Evolutionary conservation across 2,888 invertebrate genomes (phyloP), one percentile per base, ranked within the genome.

Genomic region (Sinotaia quadrata): DNA sequence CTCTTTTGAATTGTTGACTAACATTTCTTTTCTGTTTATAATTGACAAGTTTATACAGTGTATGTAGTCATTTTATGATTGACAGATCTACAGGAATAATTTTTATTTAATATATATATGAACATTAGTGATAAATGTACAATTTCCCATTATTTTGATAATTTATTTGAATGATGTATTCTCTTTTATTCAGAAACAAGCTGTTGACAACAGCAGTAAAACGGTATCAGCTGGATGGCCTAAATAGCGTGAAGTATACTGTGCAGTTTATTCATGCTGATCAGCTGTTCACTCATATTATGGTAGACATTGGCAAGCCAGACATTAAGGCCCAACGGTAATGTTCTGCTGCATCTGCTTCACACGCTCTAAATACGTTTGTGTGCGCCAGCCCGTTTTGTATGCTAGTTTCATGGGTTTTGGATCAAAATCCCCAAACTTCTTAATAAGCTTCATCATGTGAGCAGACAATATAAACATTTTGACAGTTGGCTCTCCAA

Each of bases 161-260:
- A 33, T 34, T 29, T 33, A 2, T 2, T 61, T 47, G n/a, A 21
- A 21, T 60, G 49, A 18, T 51, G 61, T 56, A 27, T n/a, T n/a
- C n/a, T n/a, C n/a, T n/a, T n/a, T n/a, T 74, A 90, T 90, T 8
- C 90, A 96, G 96, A 84, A 95, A 94, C 84, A 94, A 96, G 86
- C 92, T 94, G 77, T 90, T 97, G 62, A 93, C 93, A 73, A 93
- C 93, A 78, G 96, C 96, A 21, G 93, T 93, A 77, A 93, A 93
- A 85, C 92, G 94, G 80, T 95, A 93, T 88, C 92, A 92, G 76
- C 93, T 92, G 75, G 97, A 97, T 85, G 97, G 97, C 8, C 90
- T 97, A 61, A 95, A 93, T 83, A 95, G 93, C 79, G 91, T 96
- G 58, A 92, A 93, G 78, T 97, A 97, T 89, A 92, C 92, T 34